phyloP scores from a whole-genome alignment of 2,888 invertebrate genomes.

The Acronicta alni region DNA sequence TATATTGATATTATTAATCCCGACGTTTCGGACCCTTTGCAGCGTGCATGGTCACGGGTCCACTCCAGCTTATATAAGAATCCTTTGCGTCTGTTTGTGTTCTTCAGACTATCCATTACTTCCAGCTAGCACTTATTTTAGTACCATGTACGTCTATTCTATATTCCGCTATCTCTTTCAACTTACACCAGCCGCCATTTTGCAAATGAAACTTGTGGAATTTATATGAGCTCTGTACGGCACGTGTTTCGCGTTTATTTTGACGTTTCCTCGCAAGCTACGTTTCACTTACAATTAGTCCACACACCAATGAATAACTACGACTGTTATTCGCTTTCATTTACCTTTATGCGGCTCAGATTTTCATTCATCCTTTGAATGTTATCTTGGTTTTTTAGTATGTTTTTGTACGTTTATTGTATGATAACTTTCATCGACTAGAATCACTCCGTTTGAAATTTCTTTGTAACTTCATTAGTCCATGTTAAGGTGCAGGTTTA shows the following conservation, averaged over 20 bases:
- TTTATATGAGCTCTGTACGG: slow-evolving; percentile 76
- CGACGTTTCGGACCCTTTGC: too few species aligned
- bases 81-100: too few species aligned
- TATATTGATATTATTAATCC: too few species aligned
- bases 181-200: slow-evolving; percentile 57
- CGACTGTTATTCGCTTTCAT: slow-evolving; percentile 41
- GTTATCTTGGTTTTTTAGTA: slow-evolving; percentile 8
- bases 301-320: slow-evolving; percentile 51
- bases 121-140: too few species aligned
- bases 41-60: too few species aligned
- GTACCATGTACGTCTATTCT: neutral
- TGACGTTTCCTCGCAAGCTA: slow-evolving; percentile 62
- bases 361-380: slow-evolving; percentile 41
- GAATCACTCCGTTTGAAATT: neutral
- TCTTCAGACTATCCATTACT: too few species aligned
- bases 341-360: slow-evolving; percentile 43
- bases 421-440: neutral
- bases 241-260: slow-evolving; percentile 80
- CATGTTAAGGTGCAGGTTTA: neutral
- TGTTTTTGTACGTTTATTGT: neutral
- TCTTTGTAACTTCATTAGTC: neutral
- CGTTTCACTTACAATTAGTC: slow-evolving; percentile 55
- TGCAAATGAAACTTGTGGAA: slow-evolving; percentile 81
- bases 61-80: too few species aligned
- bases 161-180: slow-evolving; percentile 1